Evolutionary conservation across 2,888 invertebrate genomes (phyloP), one percentile per base, ranked within the genome.

Genomic region (Volucella zonaria): DNA sequence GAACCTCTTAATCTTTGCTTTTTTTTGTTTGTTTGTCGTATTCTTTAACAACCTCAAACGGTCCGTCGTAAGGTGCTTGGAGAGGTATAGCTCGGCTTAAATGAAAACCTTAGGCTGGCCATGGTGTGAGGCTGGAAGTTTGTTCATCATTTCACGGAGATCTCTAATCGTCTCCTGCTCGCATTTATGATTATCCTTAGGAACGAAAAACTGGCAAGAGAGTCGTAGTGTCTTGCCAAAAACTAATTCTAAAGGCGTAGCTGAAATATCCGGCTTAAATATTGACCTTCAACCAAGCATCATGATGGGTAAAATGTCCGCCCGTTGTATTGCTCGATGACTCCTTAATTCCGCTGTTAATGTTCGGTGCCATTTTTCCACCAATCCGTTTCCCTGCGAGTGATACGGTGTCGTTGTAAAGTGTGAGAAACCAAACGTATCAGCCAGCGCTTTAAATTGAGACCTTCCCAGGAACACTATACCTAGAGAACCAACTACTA

Each of bases 191-290:
- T n/a, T n/a, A n/a, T 73, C 14, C 38, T 51, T 45, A n/a, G 73
- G 31, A 11, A 82, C 56, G 9, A 11, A 23, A 23, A 61, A 45
- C 23, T 54, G 14, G 14, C 23, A 8, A n/a, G 78, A 15, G 47
- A 86, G 18, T 81, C 87, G 73, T 12, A 90, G 71, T 3, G 86
- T 64, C 42, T 86, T 66, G 0, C 90, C 90, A 70, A 89, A 90
- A 0, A 90, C 85, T 61, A 91, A 66, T 59, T 89, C 88, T 0
- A 90, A 88, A 40, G 89, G 77, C 0, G 88, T 88, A 1, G 88
- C 70, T 8, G 86, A 71, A 0, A 89, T 67, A 71, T 90, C 89
- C 9, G 18, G 18, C 18, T 77, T 78, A 1, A 64, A 14, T 2
- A 70, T 47, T 8, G 67, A 12, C 11, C 82, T 68, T 8, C 83